Percentiles rank a stretch among this genome's conserved stretches.
These are phyloP conservation scores for Heterodera carotae DNA, from an alignment of 1,140 invertebrate genomes.

Conservation along the genomic window DNA sequence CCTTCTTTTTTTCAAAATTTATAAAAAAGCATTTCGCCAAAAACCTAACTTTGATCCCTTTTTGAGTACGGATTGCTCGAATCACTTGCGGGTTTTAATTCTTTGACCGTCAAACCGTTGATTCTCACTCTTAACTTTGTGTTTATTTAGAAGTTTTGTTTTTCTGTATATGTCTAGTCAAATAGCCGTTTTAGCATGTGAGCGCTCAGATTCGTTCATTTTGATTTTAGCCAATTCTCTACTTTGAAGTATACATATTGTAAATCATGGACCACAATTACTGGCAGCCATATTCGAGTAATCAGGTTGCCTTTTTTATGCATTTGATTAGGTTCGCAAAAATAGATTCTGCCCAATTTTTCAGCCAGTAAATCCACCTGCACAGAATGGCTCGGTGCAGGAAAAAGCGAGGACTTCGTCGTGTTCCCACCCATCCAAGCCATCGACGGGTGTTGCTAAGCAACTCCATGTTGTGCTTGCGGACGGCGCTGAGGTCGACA, in stretches of 20 bases:
- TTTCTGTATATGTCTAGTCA: too few species aligned
- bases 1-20: too few species aligned
- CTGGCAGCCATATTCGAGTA: conserved; percentile 8
- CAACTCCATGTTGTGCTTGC: background rate
- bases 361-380: background rate
- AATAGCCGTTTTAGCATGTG: too few species aligned
- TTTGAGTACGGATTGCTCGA: too few species aligned
- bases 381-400: background rate
- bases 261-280: conserved; percentile 16
- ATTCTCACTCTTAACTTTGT: too few species aligned
- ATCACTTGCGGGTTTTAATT: too few species aligned
- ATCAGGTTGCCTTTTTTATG: background rate
- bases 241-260: background rate
- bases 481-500: background rate
- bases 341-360: background rate
- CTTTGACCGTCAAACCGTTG: too few species aligned
- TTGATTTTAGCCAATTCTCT: background rate
- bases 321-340: background rate
- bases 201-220: background rate
- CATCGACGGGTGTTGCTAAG: background rate
- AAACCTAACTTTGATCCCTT: too few species aligned
- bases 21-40: too few species aligned
- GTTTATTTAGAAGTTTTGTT: too few species aligned
- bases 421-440: background rate
- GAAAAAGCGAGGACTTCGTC: background rate